Conservation (phyloP, 2,888 invertebrate genomes). For the Callyntrura sp. region DNA sequence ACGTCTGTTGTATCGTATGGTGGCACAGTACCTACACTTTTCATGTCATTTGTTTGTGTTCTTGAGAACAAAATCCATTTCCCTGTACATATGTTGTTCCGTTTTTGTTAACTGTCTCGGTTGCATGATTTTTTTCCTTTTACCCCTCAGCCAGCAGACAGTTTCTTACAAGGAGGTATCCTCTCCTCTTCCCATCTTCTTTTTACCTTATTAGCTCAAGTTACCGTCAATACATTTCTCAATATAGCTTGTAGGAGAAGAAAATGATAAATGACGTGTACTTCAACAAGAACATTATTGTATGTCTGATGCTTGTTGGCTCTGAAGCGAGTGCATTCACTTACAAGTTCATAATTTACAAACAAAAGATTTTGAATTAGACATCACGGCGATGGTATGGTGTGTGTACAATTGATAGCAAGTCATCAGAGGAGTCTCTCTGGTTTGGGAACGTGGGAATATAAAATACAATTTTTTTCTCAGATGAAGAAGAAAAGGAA, state of each 20-base stretch:
- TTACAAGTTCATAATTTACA: constrained; percentile 31
- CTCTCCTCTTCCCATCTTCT: not conserved
- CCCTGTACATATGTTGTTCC: constrained; percentile 45
- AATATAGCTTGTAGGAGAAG: not conserved
- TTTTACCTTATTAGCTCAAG: constrained; percentile 33
- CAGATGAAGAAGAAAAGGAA: constrained; percentile 64
- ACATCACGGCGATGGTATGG: not conserved
- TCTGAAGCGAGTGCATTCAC: constrained; percentile 1
- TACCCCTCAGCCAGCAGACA: not conserved
- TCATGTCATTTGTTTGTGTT: constrained; percentile 8
- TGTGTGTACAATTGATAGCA: not conserved
- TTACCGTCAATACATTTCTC: constrained; percentile 6
- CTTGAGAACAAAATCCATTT: constrained; percentile 58
- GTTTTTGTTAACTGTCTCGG: constrained; percentile 44
- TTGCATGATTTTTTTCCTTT: constrained; percentile 63
- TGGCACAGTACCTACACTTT: not conserved
- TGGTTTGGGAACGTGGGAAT: constrained; percentile 74
- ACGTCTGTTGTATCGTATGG: too few relatives aligned
- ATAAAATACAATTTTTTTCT: constrained; percentile 62
- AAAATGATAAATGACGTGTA: constrained; percentile 47
- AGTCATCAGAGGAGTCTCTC: not conserved
- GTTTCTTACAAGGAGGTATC: not conserved
- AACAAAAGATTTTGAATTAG: constrained; percentile 24
- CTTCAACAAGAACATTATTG: not conserved
- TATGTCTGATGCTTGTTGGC: not conserved